Evolutionary conservation across 2,113 vertebrate genomes (phyloP), one percentile per base, ranked within the genome.

Genomic region (Pampusana beccarii): DNA sequence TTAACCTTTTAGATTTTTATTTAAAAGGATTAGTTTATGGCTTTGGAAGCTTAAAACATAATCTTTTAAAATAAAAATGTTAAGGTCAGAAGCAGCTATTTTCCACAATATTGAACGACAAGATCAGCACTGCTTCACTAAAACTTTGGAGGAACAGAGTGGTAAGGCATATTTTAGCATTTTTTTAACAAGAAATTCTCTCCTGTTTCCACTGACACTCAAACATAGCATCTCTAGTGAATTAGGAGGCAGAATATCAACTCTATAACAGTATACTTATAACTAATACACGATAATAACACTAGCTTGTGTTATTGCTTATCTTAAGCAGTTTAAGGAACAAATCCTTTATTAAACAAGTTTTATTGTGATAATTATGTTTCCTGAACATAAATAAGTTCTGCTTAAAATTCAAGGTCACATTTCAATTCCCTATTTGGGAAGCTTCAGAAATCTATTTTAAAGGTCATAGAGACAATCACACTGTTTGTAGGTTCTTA

Each of bases 391-490:
- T 65, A 92, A 74, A 73, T 53, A 81, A 66, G 4, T 60, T 42
- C 85, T 80, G 48, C 26, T 92, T 92, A 80, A 92, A 88, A 93
- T 95, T 83, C 80, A 92, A 95, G 53, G 78, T 92, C 92, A 80
- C 77, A 75, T 95, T 96, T 89, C 57, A 67, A 78, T 93, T 88
- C 72, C 61, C 72, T 61, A 1, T 79, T 90, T 88, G 58, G 62
- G 53, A 95, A 28, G 60, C 26, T 88, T 94, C 70, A 83, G 56
- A 94, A 96, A 83, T 64, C 67, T 73, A 67, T 86, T 94, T 90
- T 90, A 94, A 96, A 96, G 95, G 92, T 95, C 92, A 95, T 51
- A 90, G 93, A 71, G 72, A 80, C 71, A 92, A 71, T 86, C 78
- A 88, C 23, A 24, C 33, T 80, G 56, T 88, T 88, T 58, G 53